Base-by-base conservation (phyloP, 1,140 invertebrate species). In the Latrodectus geometricus region DNA sequence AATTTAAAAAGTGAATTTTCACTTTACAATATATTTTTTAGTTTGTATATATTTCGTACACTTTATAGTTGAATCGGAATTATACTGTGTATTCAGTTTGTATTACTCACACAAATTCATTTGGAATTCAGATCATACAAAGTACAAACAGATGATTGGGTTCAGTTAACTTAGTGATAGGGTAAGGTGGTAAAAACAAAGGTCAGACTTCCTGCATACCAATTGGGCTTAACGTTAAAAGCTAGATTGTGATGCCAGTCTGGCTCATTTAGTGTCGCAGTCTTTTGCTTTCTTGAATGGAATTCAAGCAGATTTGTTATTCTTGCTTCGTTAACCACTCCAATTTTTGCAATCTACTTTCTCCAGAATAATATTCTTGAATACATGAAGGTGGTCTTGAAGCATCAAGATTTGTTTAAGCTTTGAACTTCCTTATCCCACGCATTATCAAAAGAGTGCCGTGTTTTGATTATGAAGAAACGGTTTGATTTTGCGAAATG, bases 291-390 rank as follows among this genome's bases (percentile, higher is more conserved):
- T 49, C 78, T 70, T 21, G 49, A 80, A 80, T 69, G 70, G 70
- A 80, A 80, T 80, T 80, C 78, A 49, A 80, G 50, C 52, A 70
- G 66, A 72, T 80, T 80, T 80, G 66, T 80, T 80, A 78, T 70
- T 70, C 56, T 49, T 78, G 61, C 76, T 68, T 78, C 76, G 76
- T 78, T 78, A 78, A 68, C 9, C 21, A 21, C 21, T n/a, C 11
- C 54, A 9, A 61, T 76, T 21, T 76, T 52, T 23, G 74, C 52
- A 56, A 56, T 54, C 5, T 76, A 23, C 14, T 76, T 15, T 76
- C 48, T 17, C 15, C 11, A 9, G 11, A 5, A 50, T 76, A 61
- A 35, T 17, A n/a, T 76, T 20, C n/a, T 35, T 54, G 54, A 54
- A 76, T 61, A 74, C 12, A 61, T 0, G 72, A 52, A 50, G 49